Percentiles rank a stretch among this genome's conserved stretches.
These are phyloP conservation scores for Cygnus buccinator DNA, from an alignment of 2,113 vertebrate genomes.

Conservation along the genomic window DNA sequence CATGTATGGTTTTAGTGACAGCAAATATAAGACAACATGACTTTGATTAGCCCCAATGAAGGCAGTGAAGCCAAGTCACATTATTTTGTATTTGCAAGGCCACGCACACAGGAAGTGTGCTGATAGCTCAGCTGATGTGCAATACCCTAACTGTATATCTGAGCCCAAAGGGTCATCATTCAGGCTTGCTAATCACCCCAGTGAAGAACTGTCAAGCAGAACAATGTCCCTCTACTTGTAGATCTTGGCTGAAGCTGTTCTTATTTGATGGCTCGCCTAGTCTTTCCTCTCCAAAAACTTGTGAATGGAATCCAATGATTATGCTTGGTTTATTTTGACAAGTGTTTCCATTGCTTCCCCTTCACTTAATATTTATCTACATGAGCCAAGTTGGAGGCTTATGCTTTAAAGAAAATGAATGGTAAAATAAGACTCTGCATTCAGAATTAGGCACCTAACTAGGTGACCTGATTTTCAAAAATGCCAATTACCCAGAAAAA, in stretches of 20 bases:
- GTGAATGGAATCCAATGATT: slow-evolving; percentile 52
- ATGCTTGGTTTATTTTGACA: slow-evolving; percentile 66
- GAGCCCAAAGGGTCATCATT: slow-evolving; percentile 32
- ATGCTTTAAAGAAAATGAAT: slow-evolving; percentile 57
- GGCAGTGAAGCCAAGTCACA: neutral
- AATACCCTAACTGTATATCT: neutral
- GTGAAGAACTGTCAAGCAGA: slow-evolving; percentile 8
- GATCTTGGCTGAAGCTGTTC: slow-evolving; percentile 35
- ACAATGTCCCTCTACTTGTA: slow-evolving; percentile 33
- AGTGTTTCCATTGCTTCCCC: slow-evolving; percentile 52
- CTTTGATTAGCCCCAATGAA: slow-evolving; percentile 40
- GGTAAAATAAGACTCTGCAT: slow-evolving; percentile 29
- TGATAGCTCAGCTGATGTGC: neutral
- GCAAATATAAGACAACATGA: neutral
- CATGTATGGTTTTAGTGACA: neutral
- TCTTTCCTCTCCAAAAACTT: slow-evolving; percentile 50
- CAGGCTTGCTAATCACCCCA: slow-evolving; percentile 34
- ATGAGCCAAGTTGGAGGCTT: slow-evolving; percentile 48
- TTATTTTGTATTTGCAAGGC: slow-evolving; percentile 6
- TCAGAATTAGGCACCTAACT: slow-evolving; percentile 32
- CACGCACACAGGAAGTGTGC: neutral
- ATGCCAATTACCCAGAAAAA: slow-evolving; percentile 31
- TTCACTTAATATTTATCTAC: slow-evolving; percentile 44
- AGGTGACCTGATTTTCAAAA: slow-evolving; percentile 48
- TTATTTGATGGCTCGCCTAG: slow-evolving; percentile 14